A percentile compares a stretch with the other conserved stretches of the same genome.
phyloP scores from a whole-genome alignment of 2,797 vertebrate genomes.

The Phoxinus dragarum region DNA sequence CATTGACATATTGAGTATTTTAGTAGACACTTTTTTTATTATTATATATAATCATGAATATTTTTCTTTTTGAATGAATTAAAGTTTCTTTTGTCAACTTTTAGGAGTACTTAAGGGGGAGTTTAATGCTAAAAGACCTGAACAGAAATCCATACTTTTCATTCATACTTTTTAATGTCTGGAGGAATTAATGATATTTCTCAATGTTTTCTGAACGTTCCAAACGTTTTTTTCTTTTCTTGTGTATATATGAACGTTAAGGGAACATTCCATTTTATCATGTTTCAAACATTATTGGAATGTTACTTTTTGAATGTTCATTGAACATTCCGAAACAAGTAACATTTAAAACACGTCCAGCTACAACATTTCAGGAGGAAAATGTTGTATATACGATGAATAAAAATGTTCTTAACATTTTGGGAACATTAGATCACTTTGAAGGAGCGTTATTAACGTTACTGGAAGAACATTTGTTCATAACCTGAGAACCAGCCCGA shows the following conservation, averaged over 20 bases:
- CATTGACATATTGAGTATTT: neutral
- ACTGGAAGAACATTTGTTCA: neutral
- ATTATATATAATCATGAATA: neutral
- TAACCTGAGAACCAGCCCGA: neutral
- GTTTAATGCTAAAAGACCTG: neutral
- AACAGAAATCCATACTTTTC: neutral
- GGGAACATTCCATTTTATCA: neutral
- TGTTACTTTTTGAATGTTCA: neutral
- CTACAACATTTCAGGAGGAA: neutral
- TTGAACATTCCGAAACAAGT: neutral
- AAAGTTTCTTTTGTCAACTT: neutral
- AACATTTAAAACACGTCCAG: neutral
- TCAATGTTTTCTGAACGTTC: neutral
- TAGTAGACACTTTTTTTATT: neutral
- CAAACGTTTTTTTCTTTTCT: neutral
- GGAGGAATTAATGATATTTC: too few species aligned
- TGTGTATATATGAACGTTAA: neutral
- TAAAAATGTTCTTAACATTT: neutral
- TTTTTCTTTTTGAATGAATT: neutral
- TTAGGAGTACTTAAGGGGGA: neutral
- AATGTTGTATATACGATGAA: rapidly evolving
- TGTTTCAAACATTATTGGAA: neutral
- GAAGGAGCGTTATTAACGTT: neutral
- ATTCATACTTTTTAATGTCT: neutral
- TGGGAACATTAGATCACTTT: neutral